phyloP scores from a whole-genome alignment of 2,113 vertebrate species.

The Notothenia coriiceps region DNA sequence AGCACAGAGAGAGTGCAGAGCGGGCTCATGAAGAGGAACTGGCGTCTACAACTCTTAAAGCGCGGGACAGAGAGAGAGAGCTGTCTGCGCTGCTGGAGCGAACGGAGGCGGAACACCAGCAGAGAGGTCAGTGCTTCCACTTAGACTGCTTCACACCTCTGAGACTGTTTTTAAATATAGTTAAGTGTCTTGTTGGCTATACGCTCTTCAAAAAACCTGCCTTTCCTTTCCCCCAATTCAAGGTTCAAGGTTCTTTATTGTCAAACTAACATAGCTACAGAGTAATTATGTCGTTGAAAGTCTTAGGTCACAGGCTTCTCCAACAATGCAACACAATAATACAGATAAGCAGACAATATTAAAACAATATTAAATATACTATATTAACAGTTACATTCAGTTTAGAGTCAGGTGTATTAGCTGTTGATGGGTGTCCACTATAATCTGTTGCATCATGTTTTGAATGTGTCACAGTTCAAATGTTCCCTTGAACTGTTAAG shows the following conservation, averaged over 20 bases:
- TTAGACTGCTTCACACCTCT: too few species aligned
- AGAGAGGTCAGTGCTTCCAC: constrained; percentile 86
- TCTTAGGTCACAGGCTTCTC: too few species aligned
- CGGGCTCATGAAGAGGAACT: constrained; percentile 87
- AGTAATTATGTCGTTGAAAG: too few species aligned
- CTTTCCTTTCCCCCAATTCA: background rate
- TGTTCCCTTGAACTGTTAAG: background rate
- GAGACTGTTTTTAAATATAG: too few species aligned
- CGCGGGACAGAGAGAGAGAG: constrained; percentile 89
- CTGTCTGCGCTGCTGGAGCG: constrained; percentile 91
- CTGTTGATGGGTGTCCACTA: too few species aligned
- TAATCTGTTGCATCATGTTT: background rate
- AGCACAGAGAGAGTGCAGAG: constrained; percentile 89
- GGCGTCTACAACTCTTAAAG: constrained; percentile 87
- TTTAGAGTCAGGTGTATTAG: background rate
- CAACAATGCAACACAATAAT: too few species aligned
- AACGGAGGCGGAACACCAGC: constrained; percentile 92
- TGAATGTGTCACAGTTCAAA: background rate
- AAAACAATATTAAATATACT: too few species aligned
- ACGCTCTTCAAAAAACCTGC: background rate
- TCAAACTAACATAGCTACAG: too few species aligned
- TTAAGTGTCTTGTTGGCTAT: background rate
- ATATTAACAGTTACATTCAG: background rate
- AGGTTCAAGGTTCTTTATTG: too few species aligned
- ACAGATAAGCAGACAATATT: too few species aligned